Evolutionary conservation across 2,113 vertebrate species (phyloP).

Genomic region (Rhea americana): DNA sequence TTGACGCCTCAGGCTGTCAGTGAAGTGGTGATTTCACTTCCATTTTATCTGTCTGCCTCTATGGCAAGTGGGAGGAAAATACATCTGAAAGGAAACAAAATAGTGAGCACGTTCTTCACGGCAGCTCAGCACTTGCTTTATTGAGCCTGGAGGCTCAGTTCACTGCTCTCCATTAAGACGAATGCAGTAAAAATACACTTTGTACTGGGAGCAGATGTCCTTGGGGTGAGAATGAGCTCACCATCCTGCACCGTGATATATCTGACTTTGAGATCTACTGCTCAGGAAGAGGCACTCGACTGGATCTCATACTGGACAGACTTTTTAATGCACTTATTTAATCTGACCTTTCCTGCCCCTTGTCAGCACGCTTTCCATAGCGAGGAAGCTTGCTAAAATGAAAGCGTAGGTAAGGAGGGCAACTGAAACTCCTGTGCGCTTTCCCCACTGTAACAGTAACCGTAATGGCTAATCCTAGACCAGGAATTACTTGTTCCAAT

Average conservation of each 20-base stretch:
- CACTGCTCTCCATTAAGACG: not conserved
- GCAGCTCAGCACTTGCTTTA: not conserved
- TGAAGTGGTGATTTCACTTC: not conserved
- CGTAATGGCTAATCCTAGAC: not conserved
- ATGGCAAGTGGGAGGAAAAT: not conserved
- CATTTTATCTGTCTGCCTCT: not conserved
- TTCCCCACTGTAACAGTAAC: not conserved
- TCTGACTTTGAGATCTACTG: rapidly evolving
- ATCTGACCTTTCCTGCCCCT: not conserved
- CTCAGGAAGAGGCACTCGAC: not conserved
- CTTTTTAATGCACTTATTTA: not conserved
- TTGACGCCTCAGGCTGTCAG: not conserved
- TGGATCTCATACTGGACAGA: not conserved
- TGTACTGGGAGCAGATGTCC: not conserved
- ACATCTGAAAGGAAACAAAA: not conserved
- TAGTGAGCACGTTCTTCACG: not conserved
- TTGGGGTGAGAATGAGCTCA: not conserved
- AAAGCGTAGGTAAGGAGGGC: not conserved
- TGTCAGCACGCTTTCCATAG: rapidly evolving
- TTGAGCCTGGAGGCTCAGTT: not conserved
- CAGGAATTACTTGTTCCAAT: not conserved
- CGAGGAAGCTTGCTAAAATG: not conserved
- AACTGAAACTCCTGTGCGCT: not conserved
- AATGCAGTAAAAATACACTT: rapidly evolving
- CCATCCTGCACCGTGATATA: not conserved